Conservation (phyloP, 2,888 invertebrate genomes). For the Folsomia candida region DNA sequence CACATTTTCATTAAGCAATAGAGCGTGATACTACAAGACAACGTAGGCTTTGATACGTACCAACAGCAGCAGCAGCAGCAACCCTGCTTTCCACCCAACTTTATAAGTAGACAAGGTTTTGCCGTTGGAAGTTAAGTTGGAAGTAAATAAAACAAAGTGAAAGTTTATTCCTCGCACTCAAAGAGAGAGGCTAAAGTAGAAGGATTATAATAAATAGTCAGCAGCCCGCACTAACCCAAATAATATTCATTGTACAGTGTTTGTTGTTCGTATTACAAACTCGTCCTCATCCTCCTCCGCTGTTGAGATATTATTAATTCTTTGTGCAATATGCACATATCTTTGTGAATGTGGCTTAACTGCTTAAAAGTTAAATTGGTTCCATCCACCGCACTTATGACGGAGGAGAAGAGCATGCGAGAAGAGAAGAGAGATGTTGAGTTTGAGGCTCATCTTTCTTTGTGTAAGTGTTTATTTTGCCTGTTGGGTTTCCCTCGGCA, state of each 20-base stretch:
- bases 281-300: too few relatives aligned
- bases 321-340: background rate
- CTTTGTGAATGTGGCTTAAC: background rate
- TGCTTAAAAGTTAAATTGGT: constrained; percentile 2
- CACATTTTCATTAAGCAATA: constrained; percentile 6
- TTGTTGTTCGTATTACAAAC: too few relatives aligned
- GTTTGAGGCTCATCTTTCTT: background rate
- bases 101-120: background rate
- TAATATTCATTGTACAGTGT: background rate
- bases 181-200: background rate
- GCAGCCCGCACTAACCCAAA: background rate
- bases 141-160: background rate
- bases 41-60: too few relatives aligned
- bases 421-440: too few relatives aligned
- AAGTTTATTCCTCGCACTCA: background rate
- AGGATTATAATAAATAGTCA: background rate
- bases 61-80: too few relatives aligned
- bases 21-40: background rate
- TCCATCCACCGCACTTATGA: too few relatives aligned
- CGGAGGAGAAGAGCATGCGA: too few relatives aligned
- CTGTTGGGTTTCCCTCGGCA: background rate
- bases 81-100: too few relatives aligned
- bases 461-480: background rate
- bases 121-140: background rate
- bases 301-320: background rate